These are phyloP conservation scores for Chelonoidis abingdonii DNA, from an alignment of 2,113 vertebrate genomes.

Conservation along the genomic window DNA sequence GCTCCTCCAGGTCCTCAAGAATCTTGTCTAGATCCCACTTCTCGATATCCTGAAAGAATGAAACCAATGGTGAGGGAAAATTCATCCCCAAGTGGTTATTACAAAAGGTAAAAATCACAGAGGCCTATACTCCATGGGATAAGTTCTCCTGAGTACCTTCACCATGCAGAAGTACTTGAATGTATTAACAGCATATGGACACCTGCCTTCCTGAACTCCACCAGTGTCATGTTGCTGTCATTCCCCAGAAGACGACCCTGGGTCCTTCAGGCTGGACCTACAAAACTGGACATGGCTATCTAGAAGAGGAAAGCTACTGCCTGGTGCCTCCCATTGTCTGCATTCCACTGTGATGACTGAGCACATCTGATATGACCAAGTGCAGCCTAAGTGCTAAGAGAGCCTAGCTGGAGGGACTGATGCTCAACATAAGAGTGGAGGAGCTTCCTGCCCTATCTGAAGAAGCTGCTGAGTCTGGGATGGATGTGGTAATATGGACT, in stretches of 20 bases:
- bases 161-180: not conserved
- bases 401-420: not conserved
- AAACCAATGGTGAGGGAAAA: not conserved
- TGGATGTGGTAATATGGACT: not conserved
- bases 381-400: not conserved
- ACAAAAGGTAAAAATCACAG: not conserved
- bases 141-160: not conserved
- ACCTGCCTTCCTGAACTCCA: not conserved
- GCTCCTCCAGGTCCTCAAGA: constrained; percentile 64
- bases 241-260: not conserved
- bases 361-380: not conserved
- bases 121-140: not conserved
- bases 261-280: not conserved
- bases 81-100: not conserved
- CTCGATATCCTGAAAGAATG: constrained; percentile 78
- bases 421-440: not conserved
- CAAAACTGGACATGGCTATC: not conserved
- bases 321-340: not conserved
- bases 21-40: constrained; percentile 75
- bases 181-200: not conserved
- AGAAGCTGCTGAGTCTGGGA: not conserved
- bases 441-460: not conserved
- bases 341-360: not conserved
- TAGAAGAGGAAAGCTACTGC: not conserved
- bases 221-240: not conserved